Percentiles rank a stretch among this genome's conserved stretches.
Evolutionary conservation across 2,888 invertebrate species (phyloP).

Genomic region (Ophion obscuratus): DNA sequence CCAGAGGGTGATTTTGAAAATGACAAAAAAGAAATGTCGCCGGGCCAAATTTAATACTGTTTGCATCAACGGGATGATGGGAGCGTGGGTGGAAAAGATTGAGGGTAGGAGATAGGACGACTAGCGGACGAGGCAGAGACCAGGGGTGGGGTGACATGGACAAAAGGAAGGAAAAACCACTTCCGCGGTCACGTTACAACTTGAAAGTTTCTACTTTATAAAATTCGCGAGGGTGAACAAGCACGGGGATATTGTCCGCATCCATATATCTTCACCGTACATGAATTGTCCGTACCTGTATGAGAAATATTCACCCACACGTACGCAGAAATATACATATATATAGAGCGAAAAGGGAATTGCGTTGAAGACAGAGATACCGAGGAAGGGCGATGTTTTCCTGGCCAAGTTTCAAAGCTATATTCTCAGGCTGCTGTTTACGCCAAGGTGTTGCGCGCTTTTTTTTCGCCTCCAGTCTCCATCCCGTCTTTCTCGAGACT

Average conservation of each 20-base stretch:
- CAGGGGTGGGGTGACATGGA: slow-evolving; percentile 14
- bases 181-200: slow-evolving; percentile 58
- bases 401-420: slow-evolving; percentile 58
- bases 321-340: not conserved
- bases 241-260: slow-evolving; percentile 38
- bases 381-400: slow-evolving; percentile 54
- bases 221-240: slow-evolving; percentile 58
- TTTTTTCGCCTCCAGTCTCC: slow-evolving; percentile 26
- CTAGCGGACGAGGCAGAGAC: slow-evolving; percentile 2
- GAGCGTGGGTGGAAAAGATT: slow-evolving; percentile 38
- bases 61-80: slow-evolving; percentile 28
- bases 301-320: not conserved
- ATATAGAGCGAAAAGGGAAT: slow-evolving; percentile 43
- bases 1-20: not conserved
- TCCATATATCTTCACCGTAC: slow-evolving; percentile 9
- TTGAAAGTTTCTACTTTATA: slow-evolving; percentile 65
- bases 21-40: slow-evolving; percentile 18
- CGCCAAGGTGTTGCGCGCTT: slow-evolving; percentile 59
- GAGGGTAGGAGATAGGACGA: slow-evolving; percentile 10
- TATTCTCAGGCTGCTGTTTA: slow-evolving; percentile 55
- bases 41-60: slow-evolving; percentile 51
- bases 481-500: slow-evolving; percentile 25
- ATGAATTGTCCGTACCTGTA: slow-evolving; percentile 13
- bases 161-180: slow-evolving; percentile 41
- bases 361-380: slow-evolving; percentile 50